These are phyloP conservation scores for Megathymus violae DNA, from an alignment of 1,140 invertebrate species.

Conservation along the genomic window DNA sequence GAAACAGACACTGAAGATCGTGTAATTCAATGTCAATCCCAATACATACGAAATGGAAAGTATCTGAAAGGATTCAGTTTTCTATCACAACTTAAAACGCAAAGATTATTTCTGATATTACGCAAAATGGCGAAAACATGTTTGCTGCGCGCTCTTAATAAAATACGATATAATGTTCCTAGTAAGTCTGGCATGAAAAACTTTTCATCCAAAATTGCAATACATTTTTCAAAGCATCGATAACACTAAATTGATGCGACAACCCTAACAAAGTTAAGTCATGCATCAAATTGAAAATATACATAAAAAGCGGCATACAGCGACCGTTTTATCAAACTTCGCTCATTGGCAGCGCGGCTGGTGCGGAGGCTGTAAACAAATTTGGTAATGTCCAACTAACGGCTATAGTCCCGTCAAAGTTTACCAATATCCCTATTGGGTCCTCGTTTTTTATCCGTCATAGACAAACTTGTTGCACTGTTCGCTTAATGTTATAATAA, in stretches of 20 bases:
- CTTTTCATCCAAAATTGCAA: conserved; percentile 10
- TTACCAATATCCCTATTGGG: conserved; percentile 21
- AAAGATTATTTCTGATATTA: no score
- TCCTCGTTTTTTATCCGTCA: conserved; percentile 24
- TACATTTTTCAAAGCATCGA: conserved; percentile 34
- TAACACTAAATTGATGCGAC: conserved; percentile 37
- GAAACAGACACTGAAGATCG: no score
- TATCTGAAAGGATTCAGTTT: no score
- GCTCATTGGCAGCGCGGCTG: conserved; percentile 41
- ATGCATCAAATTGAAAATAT: conserved; percentile 53
- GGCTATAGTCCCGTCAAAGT: conserved; percentile 36
- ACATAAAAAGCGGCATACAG: conserved; percentile 41
- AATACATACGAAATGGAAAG: no score
- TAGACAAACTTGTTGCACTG: conserved; percentile 24
- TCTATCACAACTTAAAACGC: no score
- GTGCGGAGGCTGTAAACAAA: conserved; percentile 34
- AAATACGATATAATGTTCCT: no score
- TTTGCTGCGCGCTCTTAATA: no score
- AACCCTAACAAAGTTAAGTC: conserved; percentile 43
- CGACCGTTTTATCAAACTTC: conserved; percentile 35
- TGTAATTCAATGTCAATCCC: no score
- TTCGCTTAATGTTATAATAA: conserved; percentile 25
- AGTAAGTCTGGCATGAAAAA: no score
- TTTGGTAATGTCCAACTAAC: conserved; percentile 32
- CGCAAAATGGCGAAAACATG: no score